Conservation (phyloP, 2,888 invertebrate genomes). For the Eilema caniola region DNA sequence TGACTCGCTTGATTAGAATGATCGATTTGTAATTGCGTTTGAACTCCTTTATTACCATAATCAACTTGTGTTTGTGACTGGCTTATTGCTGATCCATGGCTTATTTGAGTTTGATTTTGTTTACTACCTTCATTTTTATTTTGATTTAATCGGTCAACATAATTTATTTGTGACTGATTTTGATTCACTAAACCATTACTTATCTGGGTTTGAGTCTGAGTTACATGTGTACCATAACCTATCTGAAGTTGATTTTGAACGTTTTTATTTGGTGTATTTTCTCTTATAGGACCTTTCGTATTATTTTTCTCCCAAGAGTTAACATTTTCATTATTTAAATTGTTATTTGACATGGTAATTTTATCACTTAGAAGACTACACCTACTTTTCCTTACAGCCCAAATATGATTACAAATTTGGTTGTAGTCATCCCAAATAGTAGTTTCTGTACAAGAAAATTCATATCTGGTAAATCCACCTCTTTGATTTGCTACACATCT, state of each 20-base stretch:
- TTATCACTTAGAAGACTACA: slow-evolving; percentile 59
- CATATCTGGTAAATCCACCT: slow-evolving; percentile 89
- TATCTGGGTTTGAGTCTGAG: slow-evolving; percentile 66
- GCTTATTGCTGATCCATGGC: slow-evolving; percentile 60
- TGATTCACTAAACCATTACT: slow-evolving; percentile 58
- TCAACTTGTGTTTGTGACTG: slow-evolving; percentile 67
- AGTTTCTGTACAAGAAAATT: slow-evolving; percentile 91
- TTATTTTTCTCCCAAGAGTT: slow-evolving; percentile 23
- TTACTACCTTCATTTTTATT: slow-evolving; percentile 37
- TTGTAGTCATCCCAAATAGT: slow-evolving; percentile 93
- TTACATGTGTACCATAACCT: slow-evolving; percentile 59
- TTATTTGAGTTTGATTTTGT: slow-evolving; percentile 68
- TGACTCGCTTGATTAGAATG: slow-evolving; percentile 67
- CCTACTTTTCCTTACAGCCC: slow-evolving; percentile 83
- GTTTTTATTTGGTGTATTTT: slow-evolving; percentile 34
- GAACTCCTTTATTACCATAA: slow-evolving; percentile 60
- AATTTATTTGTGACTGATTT: slow-evolving; percentile 68
- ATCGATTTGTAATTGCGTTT: slow-evolving; percentile 69
- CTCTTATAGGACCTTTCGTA: slow-evolving; percentile 20
- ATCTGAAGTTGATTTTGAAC: slow-evolving; percentile 64
- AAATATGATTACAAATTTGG: slow-evolving; percentile 91
- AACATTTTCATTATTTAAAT: slow-evolving; percentile 16
- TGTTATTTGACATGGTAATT: neutral
- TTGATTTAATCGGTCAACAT: slow-evolving; percentile 51
- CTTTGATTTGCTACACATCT: slow-evolving; percentile 90